Base-by-base conservation (phyloP, 2,113 vertebrate genomes). In the Petrocephalus zakoni region DNA sequence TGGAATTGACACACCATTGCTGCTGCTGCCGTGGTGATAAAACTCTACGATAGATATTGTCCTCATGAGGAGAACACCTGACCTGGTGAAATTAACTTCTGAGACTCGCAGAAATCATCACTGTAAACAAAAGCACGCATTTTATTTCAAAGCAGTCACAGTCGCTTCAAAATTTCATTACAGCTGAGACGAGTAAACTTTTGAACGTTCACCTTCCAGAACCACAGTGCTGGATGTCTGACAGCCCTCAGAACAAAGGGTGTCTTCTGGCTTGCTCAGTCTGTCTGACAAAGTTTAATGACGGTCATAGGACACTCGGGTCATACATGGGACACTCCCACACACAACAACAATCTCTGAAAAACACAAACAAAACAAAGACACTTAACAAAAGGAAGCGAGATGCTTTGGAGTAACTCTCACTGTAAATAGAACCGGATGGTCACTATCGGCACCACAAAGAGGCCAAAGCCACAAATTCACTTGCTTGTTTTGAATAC, bases 401-500 rank as follows among this genome's bases (percentile, higher is more conserved):
- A 0, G 84, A 86, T 55, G 52, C 82, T 82, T 56, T 34, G 29
- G 49, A 88, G 25, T 37, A 55, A 86, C 84, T 29, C 15, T 85
- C 22, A 64, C 19, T 29, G 25, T 34, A 29, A 78, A n/a, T n/a
- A 47, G 61, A 86, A 55, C 11, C 29, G 84, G 0, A 47, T 34
- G 64, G 84, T 78, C n/a, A 37, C 58, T 21, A 68, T 46, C 52
- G 82, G 78, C 64, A n/a, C 88, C 47, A 25, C 49, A 47, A 8
- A 56, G 72, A 46, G 46, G 46, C 34, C 21, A 85, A 52, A 64
- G 88, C 46, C 55, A 46, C 10, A 55, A 89, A 29, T 88, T 29
- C 82, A 49, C 61, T 85, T 51, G 11, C 55, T 61, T 58, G 37
- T 87, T 72, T 87, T 49, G n/a, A 72, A 87, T 51, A 34, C 47